A percentile compares a stretch with the other conserved stretches of the same genome.
Conservation (phyloP, 2,113 vertebrate genomes). For the Isurus oxyrinchus region DNA sequence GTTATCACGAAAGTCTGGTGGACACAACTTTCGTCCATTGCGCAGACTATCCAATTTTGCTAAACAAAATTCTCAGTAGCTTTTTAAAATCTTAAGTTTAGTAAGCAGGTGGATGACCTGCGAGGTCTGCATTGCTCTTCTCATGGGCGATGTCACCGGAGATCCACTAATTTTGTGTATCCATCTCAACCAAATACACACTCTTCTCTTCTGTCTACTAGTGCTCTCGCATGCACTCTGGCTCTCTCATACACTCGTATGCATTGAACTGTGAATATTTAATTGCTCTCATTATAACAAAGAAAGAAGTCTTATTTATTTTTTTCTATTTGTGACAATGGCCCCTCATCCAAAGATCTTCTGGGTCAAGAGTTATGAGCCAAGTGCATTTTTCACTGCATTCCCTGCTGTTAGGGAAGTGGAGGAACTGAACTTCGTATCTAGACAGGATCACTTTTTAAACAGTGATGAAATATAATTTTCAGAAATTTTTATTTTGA, state of each 20-base stretch:
- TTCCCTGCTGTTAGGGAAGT: background rate
- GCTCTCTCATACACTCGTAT: background rate
- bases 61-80: background rate
- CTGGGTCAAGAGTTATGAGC: background rate
- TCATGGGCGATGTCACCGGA: background rate
- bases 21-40: background rate
- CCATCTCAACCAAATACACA: background rate
- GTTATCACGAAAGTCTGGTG: background rate
- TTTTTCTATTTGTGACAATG: background rate
- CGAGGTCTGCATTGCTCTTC: background rate
- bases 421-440: background rate
- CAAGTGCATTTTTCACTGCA: background rate
- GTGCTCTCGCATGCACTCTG: background rate
- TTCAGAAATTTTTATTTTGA: background rate
- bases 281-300: background rate
- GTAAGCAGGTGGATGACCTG: background rate
- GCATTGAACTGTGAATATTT: background rate
- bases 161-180: background rate
- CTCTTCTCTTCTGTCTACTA: background rate
- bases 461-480: background rate
- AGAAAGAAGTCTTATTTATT: background rate
- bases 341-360: background rate
- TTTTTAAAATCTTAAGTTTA: background rate
- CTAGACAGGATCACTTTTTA: background rate
- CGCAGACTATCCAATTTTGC: background rate